Conservation (phyloP, 2,113 vertebrate species). For the Piprites chloris region DNA sequence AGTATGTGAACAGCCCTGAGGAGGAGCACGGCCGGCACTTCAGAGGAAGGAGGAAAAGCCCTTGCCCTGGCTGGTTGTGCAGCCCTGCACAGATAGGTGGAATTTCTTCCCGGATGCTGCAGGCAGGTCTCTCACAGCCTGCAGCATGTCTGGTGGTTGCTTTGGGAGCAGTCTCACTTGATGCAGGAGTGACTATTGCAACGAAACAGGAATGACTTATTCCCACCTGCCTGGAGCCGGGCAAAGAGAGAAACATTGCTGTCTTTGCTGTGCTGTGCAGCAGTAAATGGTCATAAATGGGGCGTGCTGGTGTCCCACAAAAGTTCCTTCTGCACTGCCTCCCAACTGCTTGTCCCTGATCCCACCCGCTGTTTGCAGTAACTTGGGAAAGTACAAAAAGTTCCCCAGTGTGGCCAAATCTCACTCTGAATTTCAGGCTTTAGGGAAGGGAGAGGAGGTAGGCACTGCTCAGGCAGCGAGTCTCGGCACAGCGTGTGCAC, state of each 20-base stretch:
- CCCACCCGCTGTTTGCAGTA: not conserved
- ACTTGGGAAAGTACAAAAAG: not conserved
- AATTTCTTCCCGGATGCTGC: not conserved
- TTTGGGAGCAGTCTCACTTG: not conserved
- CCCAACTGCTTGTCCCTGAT: rapidly evolving
- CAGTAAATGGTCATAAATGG: not conserved
- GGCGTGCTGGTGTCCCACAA: rapidly evolving
- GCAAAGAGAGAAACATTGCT: rapidly evolving
- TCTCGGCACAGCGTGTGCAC: rapidly evolving
- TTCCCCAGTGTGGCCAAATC: not conserved
- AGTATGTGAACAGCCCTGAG: not conserved
- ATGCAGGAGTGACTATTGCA: not conserved
- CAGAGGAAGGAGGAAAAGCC: not conserved
- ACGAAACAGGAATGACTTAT: not conserved
- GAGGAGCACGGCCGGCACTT: not conserved
- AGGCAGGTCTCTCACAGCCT: not conserved
- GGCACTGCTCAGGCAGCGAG: rapidly evolving
- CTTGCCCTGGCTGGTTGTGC: not conserved
- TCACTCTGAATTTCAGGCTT: not conserved
- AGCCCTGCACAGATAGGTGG: not conserved
- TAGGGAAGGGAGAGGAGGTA: not conserved
- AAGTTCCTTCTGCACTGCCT: not conserved
- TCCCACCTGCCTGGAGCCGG: rapidly evolving
- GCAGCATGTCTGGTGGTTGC: not conserved
- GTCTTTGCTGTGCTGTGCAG: rapidly evolving